Percentiles rank a stretch among this genome's conserved stretches.
Evolutionary conservation across 2,888 invertebrate species (phyloP).

Genomic region (Athetis lepigone): DNA sequence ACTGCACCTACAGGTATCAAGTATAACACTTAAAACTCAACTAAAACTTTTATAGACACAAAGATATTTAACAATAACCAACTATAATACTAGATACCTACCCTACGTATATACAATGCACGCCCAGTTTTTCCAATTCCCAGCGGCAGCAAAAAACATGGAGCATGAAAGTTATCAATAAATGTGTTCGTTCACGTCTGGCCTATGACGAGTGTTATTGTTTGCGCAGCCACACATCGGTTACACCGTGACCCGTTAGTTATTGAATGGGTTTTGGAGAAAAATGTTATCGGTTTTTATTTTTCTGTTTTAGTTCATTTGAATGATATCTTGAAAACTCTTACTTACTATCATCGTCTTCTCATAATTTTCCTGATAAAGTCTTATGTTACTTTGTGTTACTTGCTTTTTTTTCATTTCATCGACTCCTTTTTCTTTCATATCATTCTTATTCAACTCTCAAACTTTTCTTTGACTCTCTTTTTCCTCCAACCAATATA

Average conservation of each 20-base stretch:
- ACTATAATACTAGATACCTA: background rate
- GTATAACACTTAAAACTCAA: no score
- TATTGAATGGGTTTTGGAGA: background rate
- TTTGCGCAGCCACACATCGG: slow-evolving; percentile 32
- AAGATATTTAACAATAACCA: background rate
- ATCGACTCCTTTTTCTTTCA: no score
- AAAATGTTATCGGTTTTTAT: background rate
- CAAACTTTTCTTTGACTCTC: no score
- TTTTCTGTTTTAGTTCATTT: background rate
- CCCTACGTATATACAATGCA: background rate
- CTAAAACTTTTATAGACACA: no score
- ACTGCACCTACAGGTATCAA: no score
- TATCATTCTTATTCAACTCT: no score
- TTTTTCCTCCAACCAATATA: no score
- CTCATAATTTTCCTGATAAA: no score
- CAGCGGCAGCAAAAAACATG: slow-evolving; percentile 28
- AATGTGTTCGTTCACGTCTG: slow-evolving; percentile 26
- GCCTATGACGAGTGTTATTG: slow-evolving; percentile 43
- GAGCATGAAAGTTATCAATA: slow-evolving; percentile 32
- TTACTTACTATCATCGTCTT: no score
- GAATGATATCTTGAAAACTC: no score
- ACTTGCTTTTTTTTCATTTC: no score
- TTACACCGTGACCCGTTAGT: background rate
- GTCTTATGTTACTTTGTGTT: no score
- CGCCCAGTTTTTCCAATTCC: slow-evolving; percentile 16